Conservation (phyloP, 2,888 invertebrate genomes). For the Dasypolia templi region DNA sequence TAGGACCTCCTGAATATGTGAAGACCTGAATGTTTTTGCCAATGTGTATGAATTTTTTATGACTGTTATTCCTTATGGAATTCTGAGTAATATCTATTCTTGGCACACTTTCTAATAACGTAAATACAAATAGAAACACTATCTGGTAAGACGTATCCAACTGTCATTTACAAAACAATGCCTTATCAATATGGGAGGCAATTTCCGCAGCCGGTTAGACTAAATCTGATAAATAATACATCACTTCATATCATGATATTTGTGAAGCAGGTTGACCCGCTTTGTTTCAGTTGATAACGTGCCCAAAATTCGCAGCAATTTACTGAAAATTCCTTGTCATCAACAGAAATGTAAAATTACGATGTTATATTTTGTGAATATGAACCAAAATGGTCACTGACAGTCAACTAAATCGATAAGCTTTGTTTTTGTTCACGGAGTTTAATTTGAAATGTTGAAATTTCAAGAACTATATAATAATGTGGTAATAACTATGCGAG, state of each 20-base stretch:
- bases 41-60: slow-evolving; percentile 2
- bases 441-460: slow-evolving; percentile 23
- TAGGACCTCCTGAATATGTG: slow-evolving; percentile 6
- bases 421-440: slow-evolving; percentile 35
- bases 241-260: slow-evolving; percentile 29
- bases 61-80: neutral
- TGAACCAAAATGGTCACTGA: slow-evolving; percentile 31
- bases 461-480: slow-evolving; percentile 1
- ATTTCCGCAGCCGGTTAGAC: neutral
- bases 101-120: neutral
- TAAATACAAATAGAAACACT: neutral
- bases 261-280: slow-evolving; percentile 11
- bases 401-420: slow-evolving; percentile 47
- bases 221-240: slow-evolving; percentile 22
- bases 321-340: slow-evolving; percentile 38
- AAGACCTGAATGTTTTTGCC: slow-evolving; percentile 15
- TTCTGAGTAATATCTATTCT: neutral
- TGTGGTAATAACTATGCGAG: neutral
- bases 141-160: neutral
- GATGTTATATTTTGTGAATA: slow-evolving; percentile 36
- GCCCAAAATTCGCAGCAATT: slow-evolving; percentile 41
- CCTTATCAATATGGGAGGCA: neutral
- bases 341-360: slow-evolving; percentile 40
- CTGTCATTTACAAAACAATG: slow-evolving; percentile 1
- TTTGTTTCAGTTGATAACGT: slow-evolving; percentile 33